These are phyloP conservation scores for Chanos chanos DNA, from an alignment of 2,797 vertebrate species.

Conservation along the genomic window DNA sequence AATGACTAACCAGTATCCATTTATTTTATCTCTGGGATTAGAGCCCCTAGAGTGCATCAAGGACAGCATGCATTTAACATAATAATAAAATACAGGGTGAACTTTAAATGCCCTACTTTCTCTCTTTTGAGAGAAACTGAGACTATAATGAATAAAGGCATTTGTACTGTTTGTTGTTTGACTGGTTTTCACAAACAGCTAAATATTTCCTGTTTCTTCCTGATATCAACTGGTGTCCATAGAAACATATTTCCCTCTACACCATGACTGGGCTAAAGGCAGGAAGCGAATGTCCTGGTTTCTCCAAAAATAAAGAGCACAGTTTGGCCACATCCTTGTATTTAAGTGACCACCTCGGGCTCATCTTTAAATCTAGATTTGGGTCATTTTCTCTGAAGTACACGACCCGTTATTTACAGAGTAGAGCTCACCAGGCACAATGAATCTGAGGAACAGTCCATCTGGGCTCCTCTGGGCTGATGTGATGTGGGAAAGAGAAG, in stretches of 20 bases:
- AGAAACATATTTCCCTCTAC: slow-evolving; percentile 36
- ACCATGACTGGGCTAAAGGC: slow-evolving; percentile 32
- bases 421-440: slow-evolving; percentile 60
- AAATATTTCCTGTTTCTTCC: slow-evolving; percentile 1
- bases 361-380: too few relatives aligned
- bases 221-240: neutral
- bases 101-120: too few relatives aligned
- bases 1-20: too few relatives aligned
- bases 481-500: slow-evolving; percentile 60
- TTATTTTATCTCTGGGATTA: too few relatives aligned
- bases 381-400: neutral
- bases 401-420: neutral
- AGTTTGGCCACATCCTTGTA: neutral
- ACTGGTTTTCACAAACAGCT: too few relatives aligned
- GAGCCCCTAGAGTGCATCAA: too few relatives aligned
- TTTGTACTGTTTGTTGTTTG: too few relatives aligned
- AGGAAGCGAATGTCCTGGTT: slow-evolving; percentile 1
- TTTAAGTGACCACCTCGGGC: neutral
- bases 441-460: slow-evolving; percentile 54
- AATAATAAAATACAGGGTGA: too few relatives aligned
- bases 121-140: too few relatives aligned
- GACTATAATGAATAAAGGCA: too few relatives aligned
- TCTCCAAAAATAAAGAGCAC: neutral
- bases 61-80: too few relatives aligned
- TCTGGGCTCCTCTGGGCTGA: slow-evolving; percentile 48